Percentiles rank a stretch among this genome's conserved stretches.
Conservation (phyloP, 2,888 invertebrate species). For the Rhimphoctona megacephalus region DNA sequence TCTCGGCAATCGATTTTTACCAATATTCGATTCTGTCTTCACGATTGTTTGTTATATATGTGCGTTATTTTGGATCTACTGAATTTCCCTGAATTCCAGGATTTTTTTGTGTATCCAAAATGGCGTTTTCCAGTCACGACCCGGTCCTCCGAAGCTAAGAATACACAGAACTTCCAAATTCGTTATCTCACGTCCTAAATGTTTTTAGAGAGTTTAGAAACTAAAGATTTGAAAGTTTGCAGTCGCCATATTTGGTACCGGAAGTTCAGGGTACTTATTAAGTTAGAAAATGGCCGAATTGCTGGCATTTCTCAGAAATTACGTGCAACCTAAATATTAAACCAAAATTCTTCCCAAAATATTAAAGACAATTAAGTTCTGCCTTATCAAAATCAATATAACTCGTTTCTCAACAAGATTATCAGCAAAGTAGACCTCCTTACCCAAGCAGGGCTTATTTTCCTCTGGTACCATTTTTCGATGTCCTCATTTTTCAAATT, state of each 20-base stretch:
- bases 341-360: no score
- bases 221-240: background rate
- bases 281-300: no score
- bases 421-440: no score
- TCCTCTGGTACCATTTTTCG: no score
- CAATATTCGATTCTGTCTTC: background rate
- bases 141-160: background rate
- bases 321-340: no score
- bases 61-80: background rate
- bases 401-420: no score
- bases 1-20: background rate
- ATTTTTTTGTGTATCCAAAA: background rate
- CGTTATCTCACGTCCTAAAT: background rate
- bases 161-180: background rate
- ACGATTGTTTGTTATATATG: background rate
- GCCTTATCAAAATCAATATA: no score
- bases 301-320: no score
- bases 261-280: background rate
- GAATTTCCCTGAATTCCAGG: background rate
- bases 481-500: no score
- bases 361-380: no score
- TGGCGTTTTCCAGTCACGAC: background rate
- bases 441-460: no score
- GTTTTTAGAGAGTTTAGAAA: background rate
- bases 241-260: background rate